Evolutionary conservation across 1,140 invertebrate species (phyloP).

Genomic region (Homarus americanus): DNA sequence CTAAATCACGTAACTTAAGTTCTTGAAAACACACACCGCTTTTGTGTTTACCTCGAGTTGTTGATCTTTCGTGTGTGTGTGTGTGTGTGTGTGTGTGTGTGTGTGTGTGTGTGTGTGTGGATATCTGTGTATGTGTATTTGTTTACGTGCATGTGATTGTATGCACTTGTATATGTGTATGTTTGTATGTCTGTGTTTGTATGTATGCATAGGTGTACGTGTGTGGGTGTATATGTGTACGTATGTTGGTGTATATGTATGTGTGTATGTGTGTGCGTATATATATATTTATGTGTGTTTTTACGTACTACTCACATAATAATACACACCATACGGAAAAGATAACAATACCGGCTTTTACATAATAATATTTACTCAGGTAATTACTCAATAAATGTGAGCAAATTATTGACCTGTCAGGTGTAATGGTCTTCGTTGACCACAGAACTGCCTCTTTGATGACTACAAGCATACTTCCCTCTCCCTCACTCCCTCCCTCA

Average conservation of each 20-base stretch:
- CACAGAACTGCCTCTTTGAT: too few species aligned
- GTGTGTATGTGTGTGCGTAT: slow-evolving; percentile 2
- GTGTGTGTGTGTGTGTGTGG: neutral
- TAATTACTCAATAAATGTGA: too few species aligned
- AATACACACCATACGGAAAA: neutral
- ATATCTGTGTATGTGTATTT: neutral
- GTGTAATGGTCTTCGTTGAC: too few species aligned
- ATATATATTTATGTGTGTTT: neutral
- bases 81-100: neutral
- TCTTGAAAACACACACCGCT: too few species aligned
- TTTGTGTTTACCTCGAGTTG: too few species aligned
- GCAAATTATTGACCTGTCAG: too few species aligned
- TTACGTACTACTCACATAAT: too few species aligned
- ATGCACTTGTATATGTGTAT: neutral
- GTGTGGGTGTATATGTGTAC: neutral
- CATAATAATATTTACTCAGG: too few species aligned
- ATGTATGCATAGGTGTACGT: neutral
- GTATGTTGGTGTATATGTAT: slow-evolving; percentile 12
- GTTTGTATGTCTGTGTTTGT: neutral
- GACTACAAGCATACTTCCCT: too few species aligned
- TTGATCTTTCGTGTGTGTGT: neutral
- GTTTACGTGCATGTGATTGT: neutral
- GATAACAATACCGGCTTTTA: too few species aligned
- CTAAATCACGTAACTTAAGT: too few species aligned
- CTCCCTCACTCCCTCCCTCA: too few species aligned